A percentile compares a stretch with the other conserved stretches of the same genome.
phyloP scores from a whole-genome alignment of 2,888 invertebrate genomes.

The Hydroisotoma schaefferi region DNA sequence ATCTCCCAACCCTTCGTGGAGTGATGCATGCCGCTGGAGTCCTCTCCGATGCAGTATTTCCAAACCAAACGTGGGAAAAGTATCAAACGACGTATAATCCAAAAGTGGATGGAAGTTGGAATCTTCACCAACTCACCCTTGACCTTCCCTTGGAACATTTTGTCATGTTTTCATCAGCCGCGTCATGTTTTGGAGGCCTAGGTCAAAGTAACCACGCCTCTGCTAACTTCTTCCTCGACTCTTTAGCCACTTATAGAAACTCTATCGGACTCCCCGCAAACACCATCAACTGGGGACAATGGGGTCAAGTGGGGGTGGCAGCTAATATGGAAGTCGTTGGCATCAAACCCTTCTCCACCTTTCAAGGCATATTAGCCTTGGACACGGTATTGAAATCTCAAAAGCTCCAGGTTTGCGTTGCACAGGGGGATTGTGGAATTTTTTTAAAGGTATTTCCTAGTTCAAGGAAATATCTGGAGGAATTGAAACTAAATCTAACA shows the following conservation, averaged over 20 bases:
- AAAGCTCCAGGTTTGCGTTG: slow-evolving; percentile 13
- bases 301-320: slow-evolving; percentile 26
- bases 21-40: slow-evolving; percentile 31
- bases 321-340: slow-evolving; percentile 23
- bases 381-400: slow-evolving; percentile 20
- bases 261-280: slow-evolving; percentile 22
- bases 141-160: slow-evolving; percentile 32
- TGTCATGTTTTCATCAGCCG: slow-evolving; percentile 26
- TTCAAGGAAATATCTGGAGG: slow-evolving; percentile 6
- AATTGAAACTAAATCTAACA: slow-evolving; percentile 7
- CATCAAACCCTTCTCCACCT: slow-evolving; percentile 18
- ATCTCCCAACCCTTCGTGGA: slow-evolving; percentile 23
- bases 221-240: slow-evolving; percentile 30
- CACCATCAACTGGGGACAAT: slow-evolving; percentile 27
- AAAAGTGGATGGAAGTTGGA: slow-evolving; percentile 31
- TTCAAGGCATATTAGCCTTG: slow-evolving; percentile 27
- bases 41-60: slow-evolving; percentile 16
- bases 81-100: slow-evolving; percentile 18
- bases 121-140: slow-evolving; percentile 30
- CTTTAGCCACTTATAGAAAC: slow-evolving; percentile 22
- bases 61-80: slow-evolving; percentile 27
- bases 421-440: slow-evolving; percentile 21
- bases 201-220: slow-evolving; percentile 29
- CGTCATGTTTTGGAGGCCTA: slow-evolving; percentile 1
- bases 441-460: slow-evolving; percentile 11